A percentile compares a stretch with the other conserved stretches of the same genome.
Conservation (phyloP, 2,888 invertebrate species). For the Ornithoptera priamus region DNA sequence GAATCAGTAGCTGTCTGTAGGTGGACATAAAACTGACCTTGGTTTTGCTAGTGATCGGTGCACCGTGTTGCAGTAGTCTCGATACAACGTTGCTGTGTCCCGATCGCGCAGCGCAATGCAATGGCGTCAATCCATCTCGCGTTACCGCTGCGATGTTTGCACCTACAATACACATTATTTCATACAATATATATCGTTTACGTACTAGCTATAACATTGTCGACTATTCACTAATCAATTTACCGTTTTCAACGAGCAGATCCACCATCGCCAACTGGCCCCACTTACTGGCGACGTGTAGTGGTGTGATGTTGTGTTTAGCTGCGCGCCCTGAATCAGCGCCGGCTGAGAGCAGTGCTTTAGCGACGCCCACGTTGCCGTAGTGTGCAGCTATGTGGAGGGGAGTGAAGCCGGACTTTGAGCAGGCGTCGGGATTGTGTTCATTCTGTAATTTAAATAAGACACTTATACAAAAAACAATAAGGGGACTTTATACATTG, state of each 20-base stretch:
- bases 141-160: slow-evolving; percentile 96
- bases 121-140: slow-evolving; percentile 95
- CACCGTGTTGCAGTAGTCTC: slow-evolving; percentile 91
- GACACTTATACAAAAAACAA: neutral
- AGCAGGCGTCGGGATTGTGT: slow-evolving; percentile 97
- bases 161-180: slow-evolving; percentile 58
- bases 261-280: slow-evolving; percentile 96
- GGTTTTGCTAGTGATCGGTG: slow-evolving; percentile 96
- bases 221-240: slow-evolving; percentile 22
- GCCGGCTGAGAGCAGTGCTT: slow-evolving; percentile 91
- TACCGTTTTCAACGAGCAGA: slow-evolving; percentile 88
- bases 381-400: slow-evolving; percentile 99
- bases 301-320: slow-evolving; percentile 98
- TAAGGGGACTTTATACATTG: neutral
- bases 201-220: too few relatives aligned
- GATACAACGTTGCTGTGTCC: slow-evolving; percentile 98
- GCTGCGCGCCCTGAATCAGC: slow-evolving; percentile 98
- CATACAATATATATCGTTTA: too few relatives aligned
- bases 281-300: slow-evolving; percentile 99
- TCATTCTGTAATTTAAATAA: slow-evolving; percentile 83
- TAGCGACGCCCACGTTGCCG: slow-evolving; percentile 96
- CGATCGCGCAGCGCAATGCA: slow-evolving; percentile 98
- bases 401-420: slow-evolving; percentile 98
- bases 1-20: too few relatives aligned
- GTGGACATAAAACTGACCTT: slow-evolving; percentile 81